phyloP scores from a whole-genome alignment of 2,113 vertebrate genomes.

The Tragelaphus scriptus region DNA sequence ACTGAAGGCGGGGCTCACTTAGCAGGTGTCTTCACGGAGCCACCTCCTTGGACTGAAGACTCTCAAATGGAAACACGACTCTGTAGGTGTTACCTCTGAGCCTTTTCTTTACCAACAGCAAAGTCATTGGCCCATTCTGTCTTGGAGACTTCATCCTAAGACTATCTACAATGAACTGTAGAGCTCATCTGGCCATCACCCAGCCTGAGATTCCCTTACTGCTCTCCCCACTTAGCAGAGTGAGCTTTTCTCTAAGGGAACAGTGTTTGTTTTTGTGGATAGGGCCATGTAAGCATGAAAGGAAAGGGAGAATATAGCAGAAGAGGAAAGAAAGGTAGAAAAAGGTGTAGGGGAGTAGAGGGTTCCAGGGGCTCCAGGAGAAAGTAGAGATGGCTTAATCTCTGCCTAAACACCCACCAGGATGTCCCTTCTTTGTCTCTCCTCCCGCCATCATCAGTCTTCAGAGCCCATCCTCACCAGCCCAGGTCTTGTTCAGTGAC shows the following conservation, averaged over 20 bases:
- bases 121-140: neutral
- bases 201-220: neutral
- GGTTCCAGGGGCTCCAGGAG: neutral
- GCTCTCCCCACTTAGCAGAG: neutral
- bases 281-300: neutral
- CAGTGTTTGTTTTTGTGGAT: neutral
- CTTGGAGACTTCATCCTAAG: neutral
- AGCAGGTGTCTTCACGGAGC: neutral
- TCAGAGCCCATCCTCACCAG: neutral
- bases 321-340: neutral
- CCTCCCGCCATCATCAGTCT: neutral
- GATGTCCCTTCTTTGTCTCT: neutral
- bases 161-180: neutral
- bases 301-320: neutral
- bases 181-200: neutral
- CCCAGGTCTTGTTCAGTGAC: neutral
- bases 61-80: neutral
- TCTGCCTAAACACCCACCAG: neutral
- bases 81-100: neutral
- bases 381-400: neutral
- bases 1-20: neutral
- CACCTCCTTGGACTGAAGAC: neutral
- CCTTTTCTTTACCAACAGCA: neutral
- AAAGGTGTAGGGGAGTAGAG: neutral
- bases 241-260: neutral